Conservation (phyloP, 2,113 vertebrate species). For the Amblyornis subalaris region DNA sequence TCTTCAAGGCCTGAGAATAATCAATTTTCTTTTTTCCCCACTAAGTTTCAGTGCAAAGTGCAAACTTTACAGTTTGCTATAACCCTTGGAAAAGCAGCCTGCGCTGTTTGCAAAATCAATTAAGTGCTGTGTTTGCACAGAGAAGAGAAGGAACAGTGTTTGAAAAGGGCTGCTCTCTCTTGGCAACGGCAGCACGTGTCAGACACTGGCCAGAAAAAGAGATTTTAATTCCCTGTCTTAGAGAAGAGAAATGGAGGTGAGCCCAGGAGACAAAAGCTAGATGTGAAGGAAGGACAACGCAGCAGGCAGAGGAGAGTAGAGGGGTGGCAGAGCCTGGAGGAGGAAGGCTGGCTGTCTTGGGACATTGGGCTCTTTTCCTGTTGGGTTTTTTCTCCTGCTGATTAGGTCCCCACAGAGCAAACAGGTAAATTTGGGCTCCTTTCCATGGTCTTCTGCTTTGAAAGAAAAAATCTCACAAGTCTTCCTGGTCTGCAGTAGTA, state of each 20-base stretch:
- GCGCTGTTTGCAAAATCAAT: background rate
- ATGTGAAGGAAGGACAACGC: accelerated
- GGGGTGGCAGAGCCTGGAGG: background rate
- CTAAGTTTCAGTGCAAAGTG: background rate
- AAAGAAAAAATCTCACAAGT: background rate
- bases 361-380: background rate
- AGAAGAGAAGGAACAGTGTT: background rate
- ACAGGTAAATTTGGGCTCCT: background rate
- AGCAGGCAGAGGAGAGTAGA: background rate
- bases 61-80: background rate
- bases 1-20: background rate
- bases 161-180: background rate
- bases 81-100: background rate
- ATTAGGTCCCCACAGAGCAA: background rate
- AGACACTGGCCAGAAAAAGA: background rate
- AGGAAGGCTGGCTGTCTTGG: background rate
- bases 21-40: accelerated
- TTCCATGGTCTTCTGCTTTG: background rate
- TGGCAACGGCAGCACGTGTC: background rate
- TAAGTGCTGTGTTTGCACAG: background rate
- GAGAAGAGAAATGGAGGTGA: background rate
- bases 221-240: background rate
- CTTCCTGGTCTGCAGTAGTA: background rate
- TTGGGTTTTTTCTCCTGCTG: no score
- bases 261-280: background rate